Evolutionary conservation across 2,113 vertebrate genomes (phyloP).

Genomic region (Alligator sinensis): DNA sequence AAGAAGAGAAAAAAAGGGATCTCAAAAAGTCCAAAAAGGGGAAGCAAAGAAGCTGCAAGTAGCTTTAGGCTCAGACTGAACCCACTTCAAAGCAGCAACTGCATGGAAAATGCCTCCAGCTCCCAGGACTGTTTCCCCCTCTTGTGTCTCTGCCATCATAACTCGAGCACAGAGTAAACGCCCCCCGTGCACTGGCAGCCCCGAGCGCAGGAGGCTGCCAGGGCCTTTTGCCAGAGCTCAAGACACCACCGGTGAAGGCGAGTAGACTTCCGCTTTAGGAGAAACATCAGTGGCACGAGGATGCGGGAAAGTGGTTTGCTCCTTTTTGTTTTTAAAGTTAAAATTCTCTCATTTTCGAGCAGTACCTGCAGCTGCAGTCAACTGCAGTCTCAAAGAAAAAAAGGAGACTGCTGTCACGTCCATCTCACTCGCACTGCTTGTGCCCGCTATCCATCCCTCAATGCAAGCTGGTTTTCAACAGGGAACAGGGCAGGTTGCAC

Average conservation of each 20-base stretch:
- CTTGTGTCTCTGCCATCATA: background rate
- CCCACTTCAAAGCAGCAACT: background rate
- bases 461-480: background rate
- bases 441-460: background rate
- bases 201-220: background rate
- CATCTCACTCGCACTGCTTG: background rate
- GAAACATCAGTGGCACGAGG: too few species aligned
- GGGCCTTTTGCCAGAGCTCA: background rate
- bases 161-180: background rate
- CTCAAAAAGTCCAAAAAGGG: conserved; percentile 10
- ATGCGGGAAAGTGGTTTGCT: background rate
- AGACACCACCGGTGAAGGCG: background rate
- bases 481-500: background rate
- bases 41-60: background rate
- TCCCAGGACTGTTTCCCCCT: background rate
- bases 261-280: background rate
- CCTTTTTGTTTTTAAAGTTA: too few species aligned
- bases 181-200: background rate
- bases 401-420: too few species aligned
- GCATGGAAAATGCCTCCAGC: background rate
- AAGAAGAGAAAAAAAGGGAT: conserved; percentile 66
- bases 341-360: background rate
- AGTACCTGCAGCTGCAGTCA: background rate
- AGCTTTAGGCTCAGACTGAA: background rate
- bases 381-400: too few species aligned